phyloP scores from a whole-genome alignment of 64 coral and sea anemone genomes.

The Dendronephthya gigantea region DNA sequence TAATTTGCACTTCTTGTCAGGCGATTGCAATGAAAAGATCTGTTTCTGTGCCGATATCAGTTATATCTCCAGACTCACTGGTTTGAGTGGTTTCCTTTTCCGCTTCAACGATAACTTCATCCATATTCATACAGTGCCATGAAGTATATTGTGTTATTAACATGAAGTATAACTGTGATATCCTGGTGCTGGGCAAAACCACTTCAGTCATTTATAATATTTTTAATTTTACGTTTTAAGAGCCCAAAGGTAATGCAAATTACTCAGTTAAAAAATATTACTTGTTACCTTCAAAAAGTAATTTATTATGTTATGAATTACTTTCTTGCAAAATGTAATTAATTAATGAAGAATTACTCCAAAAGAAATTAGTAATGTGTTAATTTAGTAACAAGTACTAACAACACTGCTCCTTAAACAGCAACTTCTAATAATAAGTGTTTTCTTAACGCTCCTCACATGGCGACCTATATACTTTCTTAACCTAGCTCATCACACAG shows the following conservation, averaged over 20 bases:
- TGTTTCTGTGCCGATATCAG: background rate
- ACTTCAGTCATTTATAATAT: background rate
- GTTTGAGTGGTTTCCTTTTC: background rate
- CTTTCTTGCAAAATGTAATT: background rate
- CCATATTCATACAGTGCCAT: background rate
- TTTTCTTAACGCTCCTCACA: too few species aligned
- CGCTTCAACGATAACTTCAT: background rate
- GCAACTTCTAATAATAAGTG: too few species aligned
- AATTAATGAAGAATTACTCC: background rate
- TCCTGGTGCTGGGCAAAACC: background rate
- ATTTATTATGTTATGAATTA: background rate
- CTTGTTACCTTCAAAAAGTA: background rate
- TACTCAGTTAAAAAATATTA: background rate
- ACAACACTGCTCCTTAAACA: background rate
- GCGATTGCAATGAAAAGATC: background rate
- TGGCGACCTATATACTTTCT: too few species aligned
- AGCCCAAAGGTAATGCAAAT: background rate
- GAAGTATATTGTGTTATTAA: background rate
- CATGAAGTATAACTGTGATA: background rate
- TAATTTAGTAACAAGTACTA: background rate
- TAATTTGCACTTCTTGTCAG: background rate
- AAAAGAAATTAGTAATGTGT: background rate
- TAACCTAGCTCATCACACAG: too few species aligned
- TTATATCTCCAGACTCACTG: background rate
- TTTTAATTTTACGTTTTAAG: background rate